Percentiles rank a stretch among this genome's conserved stretches.
These are phyloP conservation scores for Platypus cylindrus DNA, from an alignment of 2,888 invertebrate species.

Conservation along the genomic window DNA sequence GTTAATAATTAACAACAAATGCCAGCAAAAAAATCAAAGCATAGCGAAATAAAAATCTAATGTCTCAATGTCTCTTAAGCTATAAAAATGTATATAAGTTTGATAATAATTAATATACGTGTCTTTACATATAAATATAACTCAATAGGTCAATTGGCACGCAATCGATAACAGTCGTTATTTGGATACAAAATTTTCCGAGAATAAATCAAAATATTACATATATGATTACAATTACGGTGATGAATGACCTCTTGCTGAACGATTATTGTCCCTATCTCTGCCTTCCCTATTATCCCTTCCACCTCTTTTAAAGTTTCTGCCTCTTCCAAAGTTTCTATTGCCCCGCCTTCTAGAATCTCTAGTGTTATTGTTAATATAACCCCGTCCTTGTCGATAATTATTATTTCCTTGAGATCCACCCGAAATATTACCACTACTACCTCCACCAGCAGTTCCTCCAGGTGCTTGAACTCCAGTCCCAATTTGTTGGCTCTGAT, in stretches of 20 bases:
- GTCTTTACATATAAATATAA: too few relatives aligned
- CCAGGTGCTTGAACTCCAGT: constrained; percentile 33
- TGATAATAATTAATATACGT: too few relatives aligned
- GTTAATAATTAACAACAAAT: too few relatives aligned
- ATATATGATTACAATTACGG: too few relatives aligned
- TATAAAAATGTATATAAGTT: too few relatives aligned
- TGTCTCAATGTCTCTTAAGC: too few relatives aligned
- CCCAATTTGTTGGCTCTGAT: constrained; percentile 29
- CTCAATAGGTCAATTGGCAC: too few relatives aligned
- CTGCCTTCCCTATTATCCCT: constrained; percentile 10
- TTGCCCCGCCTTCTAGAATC: constrained; percentile 20
- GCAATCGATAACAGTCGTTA: too few relatives aligned
- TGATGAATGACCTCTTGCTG: constrained; percentile 10
- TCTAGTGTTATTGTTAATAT: constrained; percentile 21
- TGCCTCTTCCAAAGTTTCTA: constrained; percentile 19
- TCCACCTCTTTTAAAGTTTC: constrained; percentile 7
- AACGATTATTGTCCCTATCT: constrained; percentile 6
- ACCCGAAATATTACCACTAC: constrained; percentile 8
- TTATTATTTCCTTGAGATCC: constrained; percentile 8
- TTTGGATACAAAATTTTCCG: too few relatives aligned
- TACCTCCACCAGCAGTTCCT: constrained; percentile 4
- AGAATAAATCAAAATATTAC: too few relatives aligned
- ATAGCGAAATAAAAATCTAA: too few relatives aligned
- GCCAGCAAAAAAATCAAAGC: too few relatives aligned
- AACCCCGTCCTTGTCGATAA: constrained; percentile 23